Percentiles rank a stretch among this genome's conserved stretches.
Conservation (phyloP, 2,888 invertebrate genomes). For the Phlogophora meticulosa region DNA sequence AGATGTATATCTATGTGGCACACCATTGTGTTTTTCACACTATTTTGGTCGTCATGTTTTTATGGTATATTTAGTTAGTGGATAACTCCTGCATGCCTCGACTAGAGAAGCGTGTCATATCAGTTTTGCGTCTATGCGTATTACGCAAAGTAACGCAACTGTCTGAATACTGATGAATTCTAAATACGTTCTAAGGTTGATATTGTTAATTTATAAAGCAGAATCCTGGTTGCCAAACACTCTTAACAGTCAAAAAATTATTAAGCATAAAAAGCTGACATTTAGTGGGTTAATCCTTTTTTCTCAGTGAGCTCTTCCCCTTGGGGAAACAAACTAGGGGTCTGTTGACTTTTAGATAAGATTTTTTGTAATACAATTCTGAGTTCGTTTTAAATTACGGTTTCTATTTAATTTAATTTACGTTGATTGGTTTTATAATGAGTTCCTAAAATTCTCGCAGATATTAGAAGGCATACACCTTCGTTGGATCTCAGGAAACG, state of each 20-base stretch:
- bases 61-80: background rate
- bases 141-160: background rate
- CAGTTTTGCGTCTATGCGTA: background rate
- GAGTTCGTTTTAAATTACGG: constrained; percentile 33
- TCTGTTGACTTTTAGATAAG: constrained; percentile 62
- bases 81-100: background rate
- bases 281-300: constrained; percentile 64
- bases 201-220: constrained; percentile 4
- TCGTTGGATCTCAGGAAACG: background rate
- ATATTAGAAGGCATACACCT: no score
- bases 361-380: constrained; percentile 27
- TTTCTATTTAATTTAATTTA: constrained; percentile 37
- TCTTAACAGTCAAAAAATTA: constrained; percentile 45
- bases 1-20: constrained; percentile 18
- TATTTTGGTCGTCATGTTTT: constrained; percentile 8
- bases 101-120: background rate
- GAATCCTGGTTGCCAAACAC: constrained; percentile 24
- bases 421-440: constrained; percentile 6
- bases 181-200: background rate
- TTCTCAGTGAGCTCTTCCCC: constrained; percentile 57
- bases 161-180: background rate
- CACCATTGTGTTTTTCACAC: constrained; percentile 22
- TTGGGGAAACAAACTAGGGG: constrained; percentile 53
- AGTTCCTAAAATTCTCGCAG: no score
- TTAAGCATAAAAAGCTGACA: constrained; percentile 52